A percentile compares a stretch with the other conserved stretches of the same genome.
These are phyloP conservation scores for Trochalopteron elliotii DNA, from an alignment of 2,113 vertebrate species.

Conservation along the genomic window DNA sequence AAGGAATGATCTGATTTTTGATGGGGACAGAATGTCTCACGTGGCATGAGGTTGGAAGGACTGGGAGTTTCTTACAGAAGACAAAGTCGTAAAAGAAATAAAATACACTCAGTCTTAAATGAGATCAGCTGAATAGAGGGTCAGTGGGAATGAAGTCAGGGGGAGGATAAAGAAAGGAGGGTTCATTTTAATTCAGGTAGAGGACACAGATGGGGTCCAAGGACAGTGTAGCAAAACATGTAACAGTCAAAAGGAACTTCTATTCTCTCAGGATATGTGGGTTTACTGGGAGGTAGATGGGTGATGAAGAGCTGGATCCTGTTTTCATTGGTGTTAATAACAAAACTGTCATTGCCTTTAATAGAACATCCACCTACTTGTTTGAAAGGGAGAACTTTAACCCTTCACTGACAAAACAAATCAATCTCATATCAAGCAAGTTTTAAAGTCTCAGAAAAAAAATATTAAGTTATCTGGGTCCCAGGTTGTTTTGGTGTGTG, in stretches of 20 bases:
- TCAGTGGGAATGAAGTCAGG: conserved; percentile 46
- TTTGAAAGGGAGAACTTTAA: conserved; percentile 18
- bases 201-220: conserved; percentile 9
- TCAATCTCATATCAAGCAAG: neutral
- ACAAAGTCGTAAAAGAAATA: conserved; percentile 62
- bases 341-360: conserved; percentile 52
- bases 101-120: conserved; percentile 61
- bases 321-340: conserved; percentile 35
- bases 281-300: neutral
- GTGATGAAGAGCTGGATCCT: conserved; percentile 40
- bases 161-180: neutral
- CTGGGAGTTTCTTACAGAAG: conserved; percentile 43
- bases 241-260: neutral
- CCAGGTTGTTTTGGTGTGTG: neutral
- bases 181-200: conserved; percentile 40
- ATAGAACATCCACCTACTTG: conserved; percentile 17
- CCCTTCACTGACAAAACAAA: neutral
- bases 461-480: neutral
- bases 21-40: conserved; percentile 58
- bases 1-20: conserved; percentile 67
- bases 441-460: neutral
- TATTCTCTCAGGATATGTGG: neutral
- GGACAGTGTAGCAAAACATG: conserved; percentile 27
- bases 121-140: conserved; percentile 53
- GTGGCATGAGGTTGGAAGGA: conserved; percentile 36